Percentiles rank a stretch among this genome's conserved stretches.
phyloP scores from a whole-genome alignment of 2,797 vertebrate species.

The Sparus aurata region DNA sequence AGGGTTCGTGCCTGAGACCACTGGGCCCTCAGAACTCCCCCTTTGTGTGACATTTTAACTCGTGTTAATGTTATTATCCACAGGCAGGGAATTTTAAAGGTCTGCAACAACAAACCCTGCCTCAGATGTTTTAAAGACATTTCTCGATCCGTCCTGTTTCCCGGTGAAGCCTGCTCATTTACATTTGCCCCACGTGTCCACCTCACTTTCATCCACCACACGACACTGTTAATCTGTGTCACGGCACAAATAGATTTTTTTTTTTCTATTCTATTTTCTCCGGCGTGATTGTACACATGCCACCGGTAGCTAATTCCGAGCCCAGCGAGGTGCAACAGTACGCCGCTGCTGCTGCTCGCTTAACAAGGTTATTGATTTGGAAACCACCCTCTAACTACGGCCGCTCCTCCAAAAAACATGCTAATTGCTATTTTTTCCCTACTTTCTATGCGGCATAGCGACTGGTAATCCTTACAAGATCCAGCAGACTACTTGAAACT shows the following conservation, averaged over 20 bases:
- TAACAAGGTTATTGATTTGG: constrained; percentile 80
- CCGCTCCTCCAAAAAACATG: constrained; percentile 60
- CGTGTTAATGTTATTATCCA: constrained; percentile 47
- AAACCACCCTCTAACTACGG: constrained; percentile 56
- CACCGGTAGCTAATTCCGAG: constrained; percentile 61
- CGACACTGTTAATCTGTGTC: constrained; percentile 60
- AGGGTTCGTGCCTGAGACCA: constrained; percentile 22
- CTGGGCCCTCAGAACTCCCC: constrained; percentile 6
- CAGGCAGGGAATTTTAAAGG: constrained; percentile 36
- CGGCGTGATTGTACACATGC: constrained; percentile 41
- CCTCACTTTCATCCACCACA: constrained; percentile 36
- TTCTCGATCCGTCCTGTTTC: constrained; percentile 3
- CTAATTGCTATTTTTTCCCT: constrained; percentile 72
- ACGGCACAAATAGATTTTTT: constrained; percentile 46
- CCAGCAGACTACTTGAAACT: constrained; percentile 25
- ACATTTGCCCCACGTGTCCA: constrained; percentile 26
- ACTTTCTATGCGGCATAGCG: constrained; percentile 28
- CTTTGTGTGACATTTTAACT: constrained; percentile 59
- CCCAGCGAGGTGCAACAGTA: constrained; percentile 61
- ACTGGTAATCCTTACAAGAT: constrained; percentile 45
- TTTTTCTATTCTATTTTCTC: constrained; percentile 42
- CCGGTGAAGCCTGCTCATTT: constrained; percentile 37
- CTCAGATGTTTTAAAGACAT: constrained; percentile 22
- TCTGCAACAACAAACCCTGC: constrained; percentile 17
- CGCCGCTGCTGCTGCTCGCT: constrained; percentile 56